Conservation (phyloP, 2,888 invertebrate species). For the Drosophila barbarae region DNA sequence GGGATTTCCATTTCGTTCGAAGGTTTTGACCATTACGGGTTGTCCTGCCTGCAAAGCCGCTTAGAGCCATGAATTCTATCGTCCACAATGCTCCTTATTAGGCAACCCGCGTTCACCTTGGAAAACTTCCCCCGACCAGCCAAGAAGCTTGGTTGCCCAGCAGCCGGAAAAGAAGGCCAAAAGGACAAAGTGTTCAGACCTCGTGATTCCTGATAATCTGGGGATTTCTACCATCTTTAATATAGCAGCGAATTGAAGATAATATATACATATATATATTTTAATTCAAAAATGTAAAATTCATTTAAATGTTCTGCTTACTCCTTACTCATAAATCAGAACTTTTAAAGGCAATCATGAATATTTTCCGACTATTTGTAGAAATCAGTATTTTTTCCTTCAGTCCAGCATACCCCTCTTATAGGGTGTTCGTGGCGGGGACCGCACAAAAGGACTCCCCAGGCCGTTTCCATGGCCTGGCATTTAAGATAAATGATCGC, state of each 20-base stretch:
- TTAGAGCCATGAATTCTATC: conserved; percentile 60
- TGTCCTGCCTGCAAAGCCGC: conserved; percentile 55
- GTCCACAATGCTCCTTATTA: conserved; percentile 53
- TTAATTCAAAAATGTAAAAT: neutral
- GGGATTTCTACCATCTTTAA: neutral
- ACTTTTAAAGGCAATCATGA: neutral
- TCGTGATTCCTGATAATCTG: conserved; percentile 1
- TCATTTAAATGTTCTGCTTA: neutral
- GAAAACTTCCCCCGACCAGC: conserved; percentile 43
- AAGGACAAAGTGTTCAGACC: conserved; percentile 29
- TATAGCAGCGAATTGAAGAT: neutral
- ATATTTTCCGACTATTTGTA: neutral
- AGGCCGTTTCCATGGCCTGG: conserved; percentile 45
- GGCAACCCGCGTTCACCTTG: conserved; percentile 59
- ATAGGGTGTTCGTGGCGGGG: neutral
- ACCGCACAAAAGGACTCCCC: conserved; percentile 52
- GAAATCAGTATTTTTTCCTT: neutral
- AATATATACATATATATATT: too few relatives aligned
- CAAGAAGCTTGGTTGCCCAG: conserved; percentile 59
- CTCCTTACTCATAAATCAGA: neutral
- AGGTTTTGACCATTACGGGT: conserved; percentile 34
- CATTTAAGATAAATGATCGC: conserved; percentile 79
- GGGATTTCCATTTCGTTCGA: conserved; percentile 37
- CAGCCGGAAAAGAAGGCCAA: conserved; percentile 22
- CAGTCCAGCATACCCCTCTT: neutral